A percentile compares a stretch with the other conserved stretches of the same genome.
Conservation (phyloP, 2,888 invertebrate genomes). For the Leistus spinibarbis region DNA sequence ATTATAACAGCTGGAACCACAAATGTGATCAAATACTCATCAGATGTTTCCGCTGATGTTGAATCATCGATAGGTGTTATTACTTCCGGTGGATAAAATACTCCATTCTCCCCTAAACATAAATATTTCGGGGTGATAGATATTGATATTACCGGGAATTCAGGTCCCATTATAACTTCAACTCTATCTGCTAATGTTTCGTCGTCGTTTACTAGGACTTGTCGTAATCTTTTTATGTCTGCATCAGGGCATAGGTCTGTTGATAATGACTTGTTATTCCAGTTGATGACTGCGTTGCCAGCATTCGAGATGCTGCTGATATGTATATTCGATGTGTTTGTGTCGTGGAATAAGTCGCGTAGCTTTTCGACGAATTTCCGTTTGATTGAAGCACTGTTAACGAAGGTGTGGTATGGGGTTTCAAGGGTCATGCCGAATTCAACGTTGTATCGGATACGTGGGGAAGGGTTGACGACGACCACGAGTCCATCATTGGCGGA, state of each 20-base stretch:
- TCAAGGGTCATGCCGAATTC: constrained; percentile 83
- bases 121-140: constrained; percentile 65
- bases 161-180: constrained; percentile 70
- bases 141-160: constrained; percentile 72
- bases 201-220: constrained; percentile 72
- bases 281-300: constrained; percentile 70
- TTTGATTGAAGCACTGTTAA: constrained; percentile 73
- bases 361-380: constrained; percentile 83
- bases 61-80: constrained; percentile 47
- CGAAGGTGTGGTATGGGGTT: constrained; percentile 70
- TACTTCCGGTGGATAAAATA: constrained; percentile 49
- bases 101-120: constrained; percentile 58
- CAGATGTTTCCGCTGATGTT: constrained; percentile 58
- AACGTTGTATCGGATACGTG: constrained; percentile 70
- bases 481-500: constrained; percentile 80
- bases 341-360: constrained; percentile 77
- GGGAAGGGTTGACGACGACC: constrained; percentile 73
- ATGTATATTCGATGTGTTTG: constrained; percentile 73
- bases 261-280: constrained; percentile 81
- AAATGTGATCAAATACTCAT: constrained; percentile 79
- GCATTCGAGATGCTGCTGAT: constrained; percentile 72
- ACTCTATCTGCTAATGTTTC: constrained; percentile 64
- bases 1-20: constrained; percentile 90
- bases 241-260: constrained; percentile 76
- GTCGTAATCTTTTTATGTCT: constrained; percentile 74